Conservation (phyloP, 1,140 invertebrate species). For the Drosophila kepulauana region DNA sequence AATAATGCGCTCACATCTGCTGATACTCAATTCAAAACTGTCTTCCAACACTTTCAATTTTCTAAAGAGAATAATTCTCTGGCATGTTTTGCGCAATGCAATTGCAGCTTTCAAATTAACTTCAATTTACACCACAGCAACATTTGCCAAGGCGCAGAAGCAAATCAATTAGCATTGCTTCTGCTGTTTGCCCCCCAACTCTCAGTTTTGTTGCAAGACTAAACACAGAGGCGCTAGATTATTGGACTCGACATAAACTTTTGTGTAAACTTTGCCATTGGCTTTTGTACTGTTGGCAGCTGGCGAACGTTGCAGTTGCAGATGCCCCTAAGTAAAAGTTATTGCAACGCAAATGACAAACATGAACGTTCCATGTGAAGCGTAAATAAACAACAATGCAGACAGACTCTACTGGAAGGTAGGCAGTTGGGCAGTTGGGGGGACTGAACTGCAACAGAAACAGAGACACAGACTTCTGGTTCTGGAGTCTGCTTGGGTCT, state of each 20-base stretch:
- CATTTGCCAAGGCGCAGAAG: constrained; percentile 20
- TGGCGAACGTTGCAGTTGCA: constrained; percentile 53
- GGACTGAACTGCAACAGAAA: constrained; percentile 2
- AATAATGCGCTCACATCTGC: constrained; percentile 18
- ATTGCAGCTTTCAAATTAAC: constrained; percentile 72
- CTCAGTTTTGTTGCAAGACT: constrained; percentile 18
- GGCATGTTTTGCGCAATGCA: constrained; percentile 58
- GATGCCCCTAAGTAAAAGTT: constrained; percentile 72
- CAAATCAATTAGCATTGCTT: constrained; percentile 69
- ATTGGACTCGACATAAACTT: constrained; percentile 48
- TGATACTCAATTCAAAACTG: not conserved
- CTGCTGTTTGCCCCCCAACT: not conserved
- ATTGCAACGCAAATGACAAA: constrained; percentile 80
- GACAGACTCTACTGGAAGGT: constrained; percentile 3
- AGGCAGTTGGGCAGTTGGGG: not conserved
- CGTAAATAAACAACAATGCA: constrained; percentile 62
- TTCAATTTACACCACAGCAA: constrained; percentile 66
- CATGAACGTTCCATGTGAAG: constrained; percentile 53
- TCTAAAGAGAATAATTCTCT: not conserved
- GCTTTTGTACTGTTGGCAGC: constrained; percentile 21
- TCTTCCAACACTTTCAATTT: constrained; percentile 55
- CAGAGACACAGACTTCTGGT: not conserved
- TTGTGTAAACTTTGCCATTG: constrained; percentile 62
- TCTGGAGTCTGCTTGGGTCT: constrained; percentile 1
- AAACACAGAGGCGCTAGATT: constrained; percentile 61